Evolutionary conservation across 2,113 vertebrate genomes (phyloP).

Genomic region (Ochotona curzoniae): DNA sequence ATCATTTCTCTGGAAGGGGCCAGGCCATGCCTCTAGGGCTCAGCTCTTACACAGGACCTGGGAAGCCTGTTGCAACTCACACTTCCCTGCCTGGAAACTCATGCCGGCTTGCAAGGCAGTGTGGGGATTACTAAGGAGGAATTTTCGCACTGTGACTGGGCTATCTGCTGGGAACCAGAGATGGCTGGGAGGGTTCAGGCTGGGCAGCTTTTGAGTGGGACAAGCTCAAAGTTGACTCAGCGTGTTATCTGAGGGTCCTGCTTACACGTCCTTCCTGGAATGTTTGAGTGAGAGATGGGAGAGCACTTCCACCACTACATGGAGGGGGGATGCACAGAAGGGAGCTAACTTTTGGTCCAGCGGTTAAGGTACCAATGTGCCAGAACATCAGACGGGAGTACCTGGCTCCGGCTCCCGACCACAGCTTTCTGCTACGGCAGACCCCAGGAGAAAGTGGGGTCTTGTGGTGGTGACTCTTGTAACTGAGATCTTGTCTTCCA

Average conservation of each 20-base stretch:
- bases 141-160: constrained; percentile 1
- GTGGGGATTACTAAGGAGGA: background rate
- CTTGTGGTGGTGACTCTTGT: too few relatives aligned
- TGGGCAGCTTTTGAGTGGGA: background rate
- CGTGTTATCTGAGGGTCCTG: background rate
- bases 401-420: too few relatives aligned
- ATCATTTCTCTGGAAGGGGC: background rate
- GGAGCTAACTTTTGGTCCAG: too few relatives aligned
- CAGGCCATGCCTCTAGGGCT: background rate
- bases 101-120: background rate
- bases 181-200: background rate
- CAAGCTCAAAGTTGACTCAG: constrained; percentile 4
- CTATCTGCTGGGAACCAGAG: constrained; percentile 28
- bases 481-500: too few relatives aligned
- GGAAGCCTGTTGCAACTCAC: background rate
- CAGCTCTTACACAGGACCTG: background rate
- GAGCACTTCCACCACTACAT: too few relatives aligned
- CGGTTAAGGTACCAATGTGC: too few relatives aligned
- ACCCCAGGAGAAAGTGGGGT: too few relatives aligned
- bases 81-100: background rate
- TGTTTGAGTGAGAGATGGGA: background rate
- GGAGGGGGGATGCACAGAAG: background rate
- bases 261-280: background rate
- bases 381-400: too few relatives aligned
- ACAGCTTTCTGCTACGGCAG: too few relatives aligned